Evolutionary conservation across 2,888 invertebrate species (phyloP), one percentile per base, ranked within the genome.

Genomic region (Standfussiana lucernea): DNA sequence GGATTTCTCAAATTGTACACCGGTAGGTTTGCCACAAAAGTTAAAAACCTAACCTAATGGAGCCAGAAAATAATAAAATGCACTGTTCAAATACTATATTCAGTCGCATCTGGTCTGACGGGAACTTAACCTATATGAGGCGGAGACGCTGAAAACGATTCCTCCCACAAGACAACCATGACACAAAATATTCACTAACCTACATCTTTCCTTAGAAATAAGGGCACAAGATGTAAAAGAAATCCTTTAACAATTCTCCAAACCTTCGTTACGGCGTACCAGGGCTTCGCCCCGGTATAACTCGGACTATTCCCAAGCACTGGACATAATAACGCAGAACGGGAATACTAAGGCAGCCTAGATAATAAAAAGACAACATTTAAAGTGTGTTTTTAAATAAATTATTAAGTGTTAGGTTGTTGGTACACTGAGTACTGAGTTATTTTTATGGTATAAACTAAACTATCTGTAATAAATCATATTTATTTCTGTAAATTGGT

Each of bases 361-460:
- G 80, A 85, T 89, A 87, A 90, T 86, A 86, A 90, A 89, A 88
- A 89, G 70, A 85, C 82, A 86, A 87, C 86, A 82, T 83, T 85
- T 88, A 77, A 89, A 90, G 89, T 88, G 86, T 88, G 85, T 87
- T 89, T 91, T 88, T 90, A 90, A 90, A 92, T 92, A 82, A 86
- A 86, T 83, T 86, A 82, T 83, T 66, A 82, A 65, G 64, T 86
- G 47, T 72, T 66, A 72, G 37, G 82, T 68, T 35, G 7, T 7
- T 24, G 37, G 11, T n/a, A 68, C 72, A 86, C 77, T n/a, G 8
- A 18, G 53, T 61, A 61, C 10, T 1, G 1, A 61, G 11, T 61
- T 61, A 61, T 61, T 61, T 18, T 59, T 50, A 3, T 24, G 24
- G 21, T 50, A 50, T 1, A 6, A 40, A 15, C 4, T 42, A 42